phyloP scores from a whole-genome alignment of 2,888 invertebrate species.

The Dioctria rufipes region DNA sequence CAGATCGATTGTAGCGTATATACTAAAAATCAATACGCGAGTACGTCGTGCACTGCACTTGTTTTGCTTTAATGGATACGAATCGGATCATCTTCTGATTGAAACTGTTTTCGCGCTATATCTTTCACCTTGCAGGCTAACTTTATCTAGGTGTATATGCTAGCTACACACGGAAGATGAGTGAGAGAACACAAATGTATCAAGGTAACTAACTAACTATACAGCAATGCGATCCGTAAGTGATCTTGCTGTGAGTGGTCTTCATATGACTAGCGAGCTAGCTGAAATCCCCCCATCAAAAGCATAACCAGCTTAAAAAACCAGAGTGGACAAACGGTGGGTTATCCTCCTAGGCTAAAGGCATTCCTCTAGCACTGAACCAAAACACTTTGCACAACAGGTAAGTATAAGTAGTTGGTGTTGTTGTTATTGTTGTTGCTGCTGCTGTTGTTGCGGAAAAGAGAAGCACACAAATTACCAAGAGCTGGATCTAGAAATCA shows the following conservation, averaged over 20 bases:
- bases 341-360: neutral
- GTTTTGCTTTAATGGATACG: conserved; percentile 13
- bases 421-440: too few relatives aligned
- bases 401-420: too few relatives aligned
- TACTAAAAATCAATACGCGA: neutral
- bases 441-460: conserved; percentile 6
- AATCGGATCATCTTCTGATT: conserved; percentile 42
- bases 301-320: neutral
- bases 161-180: neutral
- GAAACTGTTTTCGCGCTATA: conserved; percentile 20
- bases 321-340: conserved; percentile 2
- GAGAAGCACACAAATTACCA: conserved; percentile 25
- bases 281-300: neutral
- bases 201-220: conserved; percentile 18
- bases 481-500: conserved; percentile 4
- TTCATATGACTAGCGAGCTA: neutral
- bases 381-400: neutral
- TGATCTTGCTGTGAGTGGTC: conserved; percentile 28
- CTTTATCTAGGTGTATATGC: neutral
- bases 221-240: conserved; percentile 23
- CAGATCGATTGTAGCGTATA: neutral
- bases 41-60: conserved; percentile 5
- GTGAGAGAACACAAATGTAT: neutral
- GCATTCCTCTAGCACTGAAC: neutral
- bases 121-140: conserved; percentile 1